Conservation (phyloP, 2,888 invertebrate genomes). For the Syritta pipiens region DNA sequence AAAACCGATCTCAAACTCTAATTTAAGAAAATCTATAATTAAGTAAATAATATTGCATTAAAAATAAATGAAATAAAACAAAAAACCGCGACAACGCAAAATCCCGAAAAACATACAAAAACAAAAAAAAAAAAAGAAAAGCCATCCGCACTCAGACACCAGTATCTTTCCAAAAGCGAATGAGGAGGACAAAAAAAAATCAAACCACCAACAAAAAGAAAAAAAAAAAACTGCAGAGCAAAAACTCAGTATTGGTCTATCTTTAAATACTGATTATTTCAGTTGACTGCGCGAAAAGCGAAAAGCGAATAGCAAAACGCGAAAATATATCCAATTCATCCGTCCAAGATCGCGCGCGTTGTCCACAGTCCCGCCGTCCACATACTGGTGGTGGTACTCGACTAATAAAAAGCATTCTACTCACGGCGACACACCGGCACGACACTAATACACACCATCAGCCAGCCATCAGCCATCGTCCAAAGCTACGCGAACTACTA, state of each 20-base stretch:
- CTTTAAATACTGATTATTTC: conserved; percentile 69
- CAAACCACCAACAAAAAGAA: not conserved
- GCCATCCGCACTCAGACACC: conserved; percentile 12
- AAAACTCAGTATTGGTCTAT: conserved; percentile 56
- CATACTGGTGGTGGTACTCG: conserved; percentile 43
- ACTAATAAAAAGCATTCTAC: conserved; percentile 53
- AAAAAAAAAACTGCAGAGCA: too few relatives aligned
- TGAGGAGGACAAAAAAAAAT: too few relatives aligned
- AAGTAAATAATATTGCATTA: conserved; percentile 67
- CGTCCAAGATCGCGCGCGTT: conserved; percentile 30
- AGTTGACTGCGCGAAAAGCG: conserved; percentile 64
- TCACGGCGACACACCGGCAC: conserved; percentile 61
- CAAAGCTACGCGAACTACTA: conserved; percentile 56
- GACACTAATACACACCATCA: conserved; percentile 50
- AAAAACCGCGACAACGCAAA: conserved; percentile 27
- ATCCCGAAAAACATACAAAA: not conserved
- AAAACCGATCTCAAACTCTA: conserved; percentile 47
- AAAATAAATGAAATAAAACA: conserved; percentile 33
- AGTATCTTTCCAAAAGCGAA: conserved; percentile 57
- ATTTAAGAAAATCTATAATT: conserved; percentile 69
- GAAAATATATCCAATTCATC: conserved; percentile 34
- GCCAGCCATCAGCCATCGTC: conserved; percentile 15
- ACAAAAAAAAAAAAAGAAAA: not conserved
- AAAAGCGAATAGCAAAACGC: too few relatives aligned
- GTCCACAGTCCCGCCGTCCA: too few relatives aligned